phyloP scores from a whole-genome alignment of 2,888 invertebrate genomes.

The Euplagia quadripunctaria region DNA sequence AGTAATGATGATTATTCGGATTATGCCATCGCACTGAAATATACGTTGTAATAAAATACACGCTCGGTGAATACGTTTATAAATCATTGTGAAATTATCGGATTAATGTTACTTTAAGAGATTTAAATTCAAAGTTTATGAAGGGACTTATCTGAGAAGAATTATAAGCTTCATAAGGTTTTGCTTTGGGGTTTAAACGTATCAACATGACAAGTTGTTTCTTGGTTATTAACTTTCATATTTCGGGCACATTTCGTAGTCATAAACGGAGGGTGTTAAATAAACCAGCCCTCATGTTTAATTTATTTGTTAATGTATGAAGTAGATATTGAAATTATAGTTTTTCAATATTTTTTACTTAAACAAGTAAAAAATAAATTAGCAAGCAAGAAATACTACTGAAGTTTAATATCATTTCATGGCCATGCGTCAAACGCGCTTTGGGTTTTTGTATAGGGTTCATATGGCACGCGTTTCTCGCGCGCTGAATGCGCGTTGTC shows the following conservation, averaged over 20 bases:
- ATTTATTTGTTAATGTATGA: too few species aligned
- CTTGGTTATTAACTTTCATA: neutral
- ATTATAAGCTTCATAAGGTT: neutral
- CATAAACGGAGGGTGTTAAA: neutral
- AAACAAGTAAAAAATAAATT: too few species aligned
- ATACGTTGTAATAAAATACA: neutral
- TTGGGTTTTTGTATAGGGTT: too few species aligned
- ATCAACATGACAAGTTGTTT: neutral
- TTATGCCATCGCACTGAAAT: neutral
- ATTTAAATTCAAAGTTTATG: neutral
- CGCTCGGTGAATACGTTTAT: neutral
- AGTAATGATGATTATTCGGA: slow-evolving; percentile 8
- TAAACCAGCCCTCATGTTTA: too few species aligned
- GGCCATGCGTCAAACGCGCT: too few species aligned
- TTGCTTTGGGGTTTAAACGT: neutral
- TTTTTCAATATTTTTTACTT: too few species aligned
- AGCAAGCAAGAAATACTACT: too few species aligned
- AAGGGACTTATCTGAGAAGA: slow-evolving; percentile 1
- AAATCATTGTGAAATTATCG: neutral
- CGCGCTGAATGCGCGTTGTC: too few species aligned
- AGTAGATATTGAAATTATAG: too few species aligned
- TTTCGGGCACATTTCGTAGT: neutral
- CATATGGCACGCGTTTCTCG: too few species aligned
- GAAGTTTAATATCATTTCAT: too few species aligned
- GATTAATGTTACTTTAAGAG: neutral